A percentile compares a stretch with the other conserved stretches of the same genome.
Evolutionary conservation across 2,888 invertebrate species (phyloP).

Genomic region (Brachynemurus nebulosus): DNA sequence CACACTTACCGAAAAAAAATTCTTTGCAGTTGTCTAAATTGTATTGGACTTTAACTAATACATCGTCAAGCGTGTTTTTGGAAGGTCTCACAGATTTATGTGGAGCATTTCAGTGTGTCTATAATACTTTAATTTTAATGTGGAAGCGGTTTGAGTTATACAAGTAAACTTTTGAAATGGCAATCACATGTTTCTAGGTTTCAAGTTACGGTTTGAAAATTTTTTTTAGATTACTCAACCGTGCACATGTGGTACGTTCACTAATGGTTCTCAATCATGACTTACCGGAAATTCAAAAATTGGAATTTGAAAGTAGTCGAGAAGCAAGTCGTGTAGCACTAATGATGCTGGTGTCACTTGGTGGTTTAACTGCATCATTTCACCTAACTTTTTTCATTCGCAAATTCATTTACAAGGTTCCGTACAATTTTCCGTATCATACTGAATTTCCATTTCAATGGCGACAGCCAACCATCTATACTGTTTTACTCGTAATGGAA

Average conservation of each 20-base stretch:
- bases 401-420: not conserved
- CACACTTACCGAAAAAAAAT: too few species aligned
- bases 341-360: not conserved
- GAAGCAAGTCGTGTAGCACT: not conserved
- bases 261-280: not conserved
- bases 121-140: too few species aligned
- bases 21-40: too few species aligned
- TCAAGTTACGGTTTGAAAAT: too few species aligned
- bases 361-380: not conserved
- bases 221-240: not conserved
- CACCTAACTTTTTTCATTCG: not conserved
- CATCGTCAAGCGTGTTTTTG: too few species aligned
- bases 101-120: too few species aligned
- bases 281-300: not conserved
- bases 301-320: not conserved
- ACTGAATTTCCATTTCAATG: not conserved
- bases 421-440: not conserved
- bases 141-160: too few species aligned
- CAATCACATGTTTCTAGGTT: too few species aligned
- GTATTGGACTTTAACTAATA: too few species aligned
- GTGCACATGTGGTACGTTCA: not conserved
- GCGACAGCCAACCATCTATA: not conserved
- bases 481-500: not conserved
- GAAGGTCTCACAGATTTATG: too few species aligned
- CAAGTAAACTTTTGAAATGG: too few species aligned